Percentiles rank a stretch among this genome's conserved stretches.
Conservation (phyloP, 2,113 vertebrate genomes). For the Zosterops borbonicus region DNA sequence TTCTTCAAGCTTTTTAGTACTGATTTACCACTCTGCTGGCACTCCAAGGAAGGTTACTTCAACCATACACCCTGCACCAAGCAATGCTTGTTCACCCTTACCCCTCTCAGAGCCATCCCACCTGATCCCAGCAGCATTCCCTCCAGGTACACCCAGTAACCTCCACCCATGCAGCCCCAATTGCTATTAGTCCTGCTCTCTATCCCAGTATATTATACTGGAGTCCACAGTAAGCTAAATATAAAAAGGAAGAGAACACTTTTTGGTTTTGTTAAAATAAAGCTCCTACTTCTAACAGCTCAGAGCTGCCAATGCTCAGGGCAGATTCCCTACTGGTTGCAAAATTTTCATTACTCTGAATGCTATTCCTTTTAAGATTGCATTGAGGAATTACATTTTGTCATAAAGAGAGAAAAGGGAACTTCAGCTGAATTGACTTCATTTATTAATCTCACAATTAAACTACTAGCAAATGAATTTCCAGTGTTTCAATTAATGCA, state of each 20-base stretch:
- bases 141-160: neutral
- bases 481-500: neutral
- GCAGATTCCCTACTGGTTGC: neutral
- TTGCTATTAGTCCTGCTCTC: neutral
- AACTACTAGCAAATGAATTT: neutral
- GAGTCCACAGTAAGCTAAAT: neutral
- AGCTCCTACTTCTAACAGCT: neutral
- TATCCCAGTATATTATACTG: neutral
- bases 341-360: neutral
- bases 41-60: neutral
- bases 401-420: neutral
- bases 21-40: neutral
- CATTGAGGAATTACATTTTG: neutral
- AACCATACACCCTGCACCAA: neutral
- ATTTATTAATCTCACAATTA: neutral
- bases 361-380: neutral
- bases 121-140: neutral
- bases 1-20: neutral
- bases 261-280: neutral
- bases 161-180: accelerated
- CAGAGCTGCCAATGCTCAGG: neutral
- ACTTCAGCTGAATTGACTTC: neutral
- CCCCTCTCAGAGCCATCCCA: too few species aligned
- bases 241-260: neutral
- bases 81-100: neutral